Evolutionary conservation across 2,888 invertebrate genomes (phyloP).

Genomic region (Thelaira solivaga): DNA sequence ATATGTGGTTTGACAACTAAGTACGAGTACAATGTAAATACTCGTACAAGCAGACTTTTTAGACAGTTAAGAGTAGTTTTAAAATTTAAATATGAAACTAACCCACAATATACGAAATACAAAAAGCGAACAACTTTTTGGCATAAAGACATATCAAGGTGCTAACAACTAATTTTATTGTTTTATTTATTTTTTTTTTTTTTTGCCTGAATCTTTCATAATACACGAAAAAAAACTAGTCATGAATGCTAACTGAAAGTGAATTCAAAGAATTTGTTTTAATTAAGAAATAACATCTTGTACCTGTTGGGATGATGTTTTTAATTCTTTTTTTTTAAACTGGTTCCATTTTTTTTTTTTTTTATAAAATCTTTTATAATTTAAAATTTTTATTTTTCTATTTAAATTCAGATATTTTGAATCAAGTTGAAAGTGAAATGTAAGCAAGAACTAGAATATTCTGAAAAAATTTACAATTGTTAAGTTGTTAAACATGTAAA

Average conservation of each 20-base stretch:
- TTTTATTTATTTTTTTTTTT: neutral
- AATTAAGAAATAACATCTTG: no score
- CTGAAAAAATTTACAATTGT: no score
- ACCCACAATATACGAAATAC: neutral
- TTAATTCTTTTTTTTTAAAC: no score
- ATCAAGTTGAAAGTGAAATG: slow-evolving; percentile 32
- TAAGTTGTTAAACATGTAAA: no score
- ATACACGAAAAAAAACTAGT: no score
- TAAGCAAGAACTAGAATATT: slow-evolving; percentile 6
- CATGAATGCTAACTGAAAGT: neutral
- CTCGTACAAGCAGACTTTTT: neutral
- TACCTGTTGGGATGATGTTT: neutral
- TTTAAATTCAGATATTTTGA: neutral
- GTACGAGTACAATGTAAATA: neutral
- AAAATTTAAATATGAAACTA: neutral
- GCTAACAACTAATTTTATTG: neutral
- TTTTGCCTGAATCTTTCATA: no score
- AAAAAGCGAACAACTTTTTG: no score
- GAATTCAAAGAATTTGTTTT: slow-evolving; percentile 21
- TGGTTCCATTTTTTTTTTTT: neutral
- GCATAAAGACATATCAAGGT: neutral
- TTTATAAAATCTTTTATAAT: neutral
- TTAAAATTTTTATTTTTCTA: neutral
- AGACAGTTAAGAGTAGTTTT: neutral
- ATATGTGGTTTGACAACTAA: slow-evolving; percentile 41